These are phyloP conservation scores for Eurypyga helias DNA, from an alignment of 2,113 vertebrate genomes.

Conservation along the genomic window DNA sequence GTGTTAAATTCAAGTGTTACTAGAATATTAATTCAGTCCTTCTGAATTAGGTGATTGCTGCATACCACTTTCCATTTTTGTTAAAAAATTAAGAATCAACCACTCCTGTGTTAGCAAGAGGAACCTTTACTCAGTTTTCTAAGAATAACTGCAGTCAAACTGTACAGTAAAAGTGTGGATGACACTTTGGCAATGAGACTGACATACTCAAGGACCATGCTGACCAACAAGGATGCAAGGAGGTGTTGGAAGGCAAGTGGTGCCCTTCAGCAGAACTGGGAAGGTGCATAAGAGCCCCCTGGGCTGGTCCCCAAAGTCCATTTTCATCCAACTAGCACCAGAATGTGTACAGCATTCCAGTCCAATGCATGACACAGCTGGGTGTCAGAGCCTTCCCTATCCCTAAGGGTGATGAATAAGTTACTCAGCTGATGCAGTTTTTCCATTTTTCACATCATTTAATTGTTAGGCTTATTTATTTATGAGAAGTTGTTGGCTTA, in stretches of 20 bases:
- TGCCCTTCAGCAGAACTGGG: neutral
- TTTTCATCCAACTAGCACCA: neutral
- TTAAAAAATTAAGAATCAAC: neutral
- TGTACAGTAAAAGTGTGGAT: neutral
- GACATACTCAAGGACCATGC: neutral
- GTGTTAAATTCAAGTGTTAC: neutral
- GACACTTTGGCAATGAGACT: neutral
- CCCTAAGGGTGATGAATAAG: neutral
- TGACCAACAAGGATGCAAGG: neutral
- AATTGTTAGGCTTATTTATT: neutral
- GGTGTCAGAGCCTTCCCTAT: neutral
- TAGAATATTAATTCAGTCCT: neutral
- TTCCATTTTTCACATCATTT: neutral
- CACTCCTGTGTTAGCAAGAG: neutral
- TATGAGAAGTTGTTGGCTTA: neutral
- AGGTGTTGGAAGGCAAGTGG: neutral
- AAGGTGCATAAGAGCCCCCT: neutral
- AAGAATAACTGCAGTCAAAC: neutral
- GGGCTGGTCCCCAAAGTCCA: neutral
- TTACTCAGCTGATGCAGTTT: neutral
- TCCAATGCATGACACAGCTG: neutral
- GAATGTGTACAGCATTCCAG: accelerated
- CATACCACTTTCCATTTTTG: neutral
- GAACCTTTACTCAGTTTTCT: neutral
- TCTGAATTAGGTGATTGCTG: neutral